Percentiles rank a stretch among this genome's conserved stretches.
phyloP scores from a whole-genome alignment of 2,113 vertebrate species.

The Eubucco bourcierii region DNA sequence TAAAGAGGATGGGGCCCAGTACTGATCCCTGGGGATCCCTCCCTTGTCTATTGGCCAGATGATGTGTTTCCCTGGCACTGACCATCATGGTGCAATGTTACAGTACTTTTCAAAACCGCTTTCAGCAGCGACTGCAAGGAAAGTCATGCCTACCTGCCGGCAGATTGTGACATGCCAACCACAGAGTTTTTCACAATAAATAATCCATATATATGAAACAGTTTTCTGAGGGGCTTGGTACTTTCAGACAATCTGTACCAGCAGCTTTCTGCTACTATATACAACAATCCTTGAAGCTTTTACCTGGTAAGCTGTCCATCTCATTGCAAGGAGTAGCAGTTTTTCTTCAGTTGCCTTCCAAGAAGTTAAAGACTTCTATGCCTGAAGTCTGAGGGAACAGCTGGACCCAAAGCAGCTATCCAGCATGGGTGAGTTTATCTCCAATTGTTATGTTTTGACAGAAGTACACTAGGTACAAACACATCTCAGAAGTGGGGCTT shows the following conservation, averaged over 20 bases:
- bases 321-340: not conserved
- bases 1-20: too few relatives aligned
- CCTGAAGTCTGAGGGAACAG: not conserved
- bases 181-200: not conserved
- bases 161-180: not conserved
- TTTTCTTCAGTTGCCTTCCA: not conserved
- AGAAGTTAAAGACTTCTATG: not conserved
- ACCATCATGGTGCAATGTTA: fast-evolving
- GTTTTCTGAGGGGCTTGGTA: not conserved
- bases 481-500: not conserved
- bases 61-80: not conserved
- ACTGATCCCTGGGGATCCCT: too few relatives aligned
- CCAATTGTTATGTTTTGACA: not conserved
- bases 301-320: fast-evolving
- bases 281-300: not conserved
- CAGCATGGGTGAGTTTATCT: not conserved
- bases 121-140: not conserved
- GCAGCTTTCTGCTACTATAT: not conserved
- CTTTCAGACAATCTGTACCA: not conserved
- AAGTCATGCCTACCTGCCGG: not conserved
- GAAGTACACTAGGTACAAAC: not conserved
- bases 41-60: not conserved
- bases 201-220: not conserved
- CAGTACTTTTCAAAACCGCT: not conserved
- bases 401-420: not conserved